Evolutionary conservation across 2,797 vertebrate genomes (phyloP).

Genomic region (Rhinichthys osculus): DNA sequence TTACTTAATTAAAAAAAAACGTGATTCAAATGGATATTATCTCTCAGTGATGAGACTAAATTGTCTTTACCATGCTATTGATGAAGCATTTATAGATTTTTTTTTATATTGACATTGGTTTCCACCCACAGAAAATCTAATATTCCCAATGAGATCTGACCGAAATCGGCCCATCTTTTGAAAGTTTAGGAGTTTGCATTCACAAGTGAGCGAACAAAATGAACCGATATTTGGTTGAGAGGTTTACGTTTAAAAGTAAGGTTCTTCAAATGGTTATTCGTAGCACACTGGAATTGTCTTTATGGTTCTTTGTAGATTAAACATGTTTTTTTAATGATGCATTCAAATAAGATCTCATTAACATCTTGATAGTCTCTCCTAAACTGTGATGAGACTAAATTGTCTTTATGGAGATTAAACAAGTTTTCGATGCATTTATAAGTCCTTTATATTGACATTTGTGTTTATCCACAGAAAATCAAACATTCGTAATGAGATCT

Average conservation of each 20-base stretch:
- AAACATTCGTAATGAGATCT: not conserved
- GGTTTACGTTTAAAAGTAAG: not conserved
- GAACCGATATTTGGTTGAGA: not conserved
- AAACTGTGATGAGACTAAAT: not conserved
- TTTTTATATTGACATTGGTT: not conserved
- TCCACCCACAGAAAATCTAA: not conserved
- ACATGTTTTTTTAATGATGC: not conserved
- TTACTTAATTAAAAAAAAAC: not conserved
- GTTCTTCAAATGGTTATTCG: not conserved
- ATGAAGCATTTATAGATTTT: not conserved
- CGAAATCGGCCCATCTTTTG: not conserved
- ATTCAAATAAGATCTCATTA: not conserved
- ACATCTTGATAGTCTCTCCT: not conserved
- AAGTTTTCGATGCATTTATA: no score
- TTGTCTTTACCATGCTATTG: not conserved
- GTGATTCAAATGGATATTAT: not conserved
- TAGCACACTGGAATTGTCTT: not conserved
- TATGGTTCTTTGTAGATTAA: not conserved
- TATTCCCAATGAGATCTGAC: not conserved
- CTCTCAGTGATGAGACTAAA: not conserved
- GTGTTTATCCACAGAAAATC: not conserved
- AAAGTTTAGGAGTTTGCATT: not conserved
- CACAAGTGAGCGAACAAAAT: not conserved
- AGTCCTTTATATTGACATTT: not conserved
- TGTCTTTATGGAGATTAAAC: not conserved